Evolutionary conservation across 2,113 vertebrate species (phyloP), one percentile per base, ranked within the genome.

Genomic region (Motacilla tschutschensis): DNA sequence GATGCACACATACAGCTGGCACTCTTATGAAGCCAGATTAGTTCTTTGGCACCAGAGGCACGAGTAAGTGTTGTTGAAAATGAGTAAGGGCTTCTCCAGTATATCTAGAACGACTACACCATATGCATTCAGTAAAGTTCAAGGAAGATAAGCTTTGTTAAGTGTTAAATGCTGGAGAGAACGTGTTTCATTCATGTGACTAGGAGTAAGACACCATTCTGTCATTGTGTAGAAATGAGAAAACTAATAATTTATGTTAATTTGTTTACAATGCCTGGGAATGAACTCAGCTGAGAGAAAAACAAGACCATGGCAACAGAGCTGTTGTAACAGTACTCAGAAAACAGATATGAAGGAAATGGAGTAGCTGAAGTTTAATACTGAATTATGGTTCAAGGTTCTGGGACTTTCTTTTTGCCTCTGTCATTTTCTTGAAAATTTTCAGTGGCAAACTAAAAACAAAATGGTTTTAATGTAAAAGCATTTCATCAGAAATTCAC

Each of bases 21-120:
- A 46, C 90, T 65, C 36, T 88, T 85, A 54, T 86, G 91, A 89
- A 74, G 55, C 14, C 24, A 43, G 51, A n/a, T 51, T 22, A 57
- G n/a, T 29, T 63, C 29, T 73, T 69, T 70, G 31, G 12, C 63
- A 59, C 18, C 48, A 25, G 43, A 74, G 31, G 28, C 22, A 29
- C 33, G 47, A 79, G 18, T 53, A 67, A 85, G 3, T 59, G 44
- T 2, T 74, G 36, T 36, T 66, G 44, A 78, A 70, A 63, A 60
- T 0, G 17, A 66, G 9, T 24, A 76, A 63, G 16, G 26, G 8
- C 40, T 84, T 69, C 63, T 73, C n/a, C 43, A n/a, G 22, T 20
- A 14, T 28, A 41, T 38, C 25, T 25, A 66, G 33, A 48, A 79
- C 29, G 13, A 12, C 46, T 69, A 4, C 17, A 36, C 33, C 29